These are phyloP conservation scores for Ecdyonurus torrentis DNA, from an alignment of 2,888 invertebrate species.

Conservation along the genomic window DNA sequence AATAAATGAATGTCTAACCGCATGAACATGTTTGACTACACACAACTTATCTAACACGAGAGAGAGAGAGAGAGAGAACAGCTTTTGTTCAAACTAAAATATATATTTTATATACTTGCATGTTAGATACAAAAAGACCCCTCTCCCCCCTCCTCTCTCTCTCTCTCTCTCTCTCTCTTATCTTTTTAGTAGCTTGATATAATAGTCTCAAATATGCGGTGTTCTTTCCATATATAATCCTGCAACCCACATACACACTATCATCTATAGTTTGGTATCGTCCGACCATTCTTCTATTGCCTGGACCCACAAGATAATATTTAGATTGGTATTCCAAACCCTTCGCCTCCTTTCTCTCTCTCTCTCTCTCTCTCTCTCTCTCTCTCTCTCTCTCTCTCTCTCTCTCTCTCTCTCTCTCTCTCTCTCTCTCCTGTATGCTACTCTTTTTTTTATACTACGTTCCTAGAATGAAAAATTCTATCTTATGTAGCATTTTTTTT, in stretches of 20 bases:
- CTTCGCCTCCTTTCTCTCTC: not conserved
- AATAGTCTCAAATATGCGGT: not conserved
- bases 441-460: not conserved
- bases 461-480: not conserved
- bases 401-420: not conserved
- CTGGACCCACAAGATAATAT: not conserved
- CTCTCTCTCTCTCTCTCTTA: not conserved
- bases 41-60: too few species aligned
- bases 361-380: not conserved
- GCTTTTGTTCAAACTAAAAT: too few species aligned
- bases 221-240: not conserved
- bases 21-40: too few species aligned
- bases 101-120: not conserved
- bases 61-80: too few species aligned
- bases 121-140: not conserved
- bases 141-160: too few species aligned
- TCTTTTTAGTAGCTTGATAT: not conserved
- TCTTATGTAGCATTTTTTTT: too few species aligned
- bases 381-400: not conserved
- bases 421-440: not conserved
- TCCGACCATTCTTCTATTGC: not conserved
- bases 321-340: not conserved
- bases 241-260: not conserved
- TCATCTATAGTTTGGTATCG: too few species aligned
- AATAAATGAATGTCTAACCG: too few species aligned